A percentile compares a stretch with the other conserved stretches of the same genome.
These are phyloP conservation scores for Nomia melanderi DNA, from an alignment of 1,140 invertebrate species.

Conservation along the genomic window DNA sequence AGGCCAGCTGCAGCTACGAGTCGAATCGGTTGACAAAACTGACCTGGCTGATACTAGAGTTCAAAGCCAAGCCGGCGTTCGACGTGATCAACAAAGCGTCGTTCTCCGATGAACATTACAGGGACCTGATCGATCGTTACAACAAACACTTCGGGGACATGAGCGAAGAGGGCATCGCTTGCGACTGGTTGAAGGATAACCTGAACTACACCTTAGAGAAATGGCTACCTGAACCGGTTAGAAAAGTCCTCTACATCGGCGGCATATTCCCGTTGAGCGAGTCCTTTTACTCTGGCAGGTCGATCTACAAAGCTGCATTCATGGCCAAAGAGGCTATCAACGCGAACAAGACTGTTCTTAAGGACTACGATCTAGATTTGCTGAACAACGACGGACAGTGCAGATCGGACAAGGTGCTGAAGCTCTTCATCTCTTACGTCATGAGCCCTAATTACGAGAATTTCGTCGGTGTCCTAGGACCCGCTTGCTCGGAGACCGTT, in stretches of 20 bases:
- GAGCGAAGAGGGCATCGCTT: conserved; percentile 83
- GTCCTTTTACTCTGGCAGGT: conserved; percentile 82
- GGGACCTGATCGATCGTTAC: conserved; percentile 81
- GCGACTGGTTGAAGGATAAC: conserved; percentile 85
- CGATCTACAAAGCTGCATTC: conserved; percentile 84
- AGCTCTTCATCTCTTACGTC: conserved; percentile 89
- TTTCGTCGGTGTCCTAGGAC: conserved; percentile 89
- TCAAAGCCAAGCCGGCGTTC: conserved; percentile 80
- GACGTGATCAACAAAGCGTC: conserved; percentile 82
- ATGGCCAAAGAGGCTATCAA: conserved; percentile 87
- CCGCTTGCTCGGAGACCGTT: conserved; percentile 92
- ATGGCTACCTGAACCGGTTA: conserved; percentile 83
- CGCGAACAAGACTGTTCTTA: conserved; percentile 82
- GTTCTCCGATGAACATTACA: conserved; percentile 82
- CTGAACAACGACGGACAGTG: conserved; percentile 86
- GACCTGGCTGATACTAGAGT: conserved; percentile 83
- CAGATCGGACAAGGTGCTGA: conserved; percentile 89
- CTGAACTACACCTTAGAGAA: conserved; percentile 77
- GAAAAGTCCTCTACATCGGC: conserved; percentile 84
- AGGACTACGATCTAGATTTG: conserved; percentile 84
- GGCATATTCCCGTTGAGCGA: conserved; percentile 89
- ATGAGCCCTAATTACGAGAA: conserved; percentile 80
- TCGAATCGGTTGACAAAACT: conserved; percentile 85
- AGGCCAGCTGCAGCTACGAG: conserved; percentile 83
- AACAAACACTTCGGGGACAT: conserved; percentile 55